Percentiles rank a stretch among this genome's conserved stretches.
Evolutionary conservation across 1,140 invertebrate species (phyloP).

Genomic region (Atta colombica): DNA sequence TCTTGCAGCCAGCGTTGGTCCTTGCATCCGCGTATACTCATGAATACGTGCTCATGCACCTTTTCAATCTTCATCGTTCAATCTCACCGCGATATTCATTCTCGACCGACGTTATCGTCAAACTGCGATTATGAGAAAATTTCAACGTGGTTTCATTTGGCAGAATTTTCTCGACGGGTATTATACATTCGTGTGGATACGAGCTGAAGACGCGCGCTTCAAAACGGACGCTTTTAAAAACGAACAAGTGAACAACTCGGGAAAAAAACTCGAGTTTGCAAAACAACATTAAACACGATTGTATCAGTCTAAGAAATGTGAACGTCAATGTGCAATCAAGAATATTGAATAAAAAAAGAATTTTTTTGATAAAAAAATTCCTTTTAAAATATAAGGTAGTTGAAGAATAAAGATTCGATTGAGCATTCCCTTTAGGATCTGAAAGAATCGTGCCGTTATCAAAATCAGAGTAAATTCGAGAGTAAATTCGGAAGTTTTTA

Average conservation of each 20-base stretch:
- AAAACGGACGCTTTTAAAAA: not conserved
- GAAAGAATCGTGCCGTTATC: not conserved
- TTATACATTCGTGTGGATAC: conserved; percentile 1
- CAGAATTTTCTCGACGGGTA: conserved; percentile 24
- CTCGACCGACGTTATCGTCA: conserved; percentile 36
- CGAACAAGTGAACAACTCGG: not conserved
- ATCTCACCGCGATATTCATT: conserved; percentile 38
- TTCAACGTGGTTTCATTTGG: conserved; percentile 31
- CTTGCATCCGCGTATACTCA: not conserved
- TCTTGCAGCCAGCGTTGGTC: not conserved
- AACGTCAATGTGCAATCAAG: not conserved
- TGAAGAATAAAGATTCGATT: not conserved
- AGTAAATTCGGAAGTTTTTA: conserved; percentile 63
- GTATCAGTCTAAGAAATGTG: not conserved
- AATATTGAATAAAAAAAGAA: not conserved
- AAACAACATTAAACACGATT: not conserved
- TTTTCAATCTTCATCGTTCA: conserved; percentile 50
- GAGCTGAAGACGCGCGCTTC: not conserved
- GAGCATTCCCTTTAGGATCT: not conserved
- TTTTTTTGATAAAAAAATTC: not conserved
- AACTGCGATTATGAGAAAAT: conserved; percentile 35
- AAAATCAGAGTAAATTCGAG: conserved; percentile 58
- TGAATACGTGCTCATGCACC: conserved; percentile 30
- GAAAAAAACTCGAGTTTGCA: too few species aligned
- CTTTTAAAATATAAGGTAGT: not conserved